These are phyloP conservation scores for Melanogrammus aeglefinus DNA, from an alignment of 2,797 vertebrate genomes.

Conservation along the genomic window DNA sequence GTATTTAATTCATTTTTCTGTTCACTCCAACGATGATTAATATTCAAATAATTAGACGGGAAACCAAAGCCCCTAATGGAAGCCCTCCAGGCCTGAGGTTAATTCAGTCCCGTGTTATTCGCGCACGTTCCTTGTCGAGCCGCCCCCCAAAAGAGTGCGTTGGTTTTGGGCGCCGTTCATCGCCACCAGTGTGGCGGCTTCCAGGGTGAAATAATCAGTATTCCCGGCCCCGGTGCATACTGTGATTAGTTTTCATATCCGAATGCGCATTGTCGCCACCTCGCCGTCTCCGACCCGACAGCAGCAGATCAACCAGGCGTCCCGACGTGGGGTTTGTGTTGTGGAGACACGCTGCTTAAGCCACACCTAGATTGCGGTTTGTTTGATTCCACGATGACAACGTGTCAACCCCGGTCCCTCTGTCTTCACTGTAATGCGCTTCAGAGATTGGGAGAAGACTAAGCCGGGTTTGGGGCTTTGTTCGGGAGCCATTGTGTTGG, in stretches of 20 bases:
- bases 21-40: slow-evolving; percentile 6
- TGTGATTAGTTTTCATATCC: neutral
- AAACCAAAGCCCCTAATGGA: neutral
- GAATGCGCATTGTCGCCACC: neutral
- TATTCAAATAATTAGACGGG: slow-evolving; percentile 3
- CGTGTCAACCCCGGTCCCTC: neutral
- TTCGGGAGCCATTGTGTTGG: neutral
- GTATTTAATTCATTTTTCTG: neutral
- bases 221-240: neutral
- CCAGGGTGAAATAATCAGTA: neutral
- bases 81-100: neutral
- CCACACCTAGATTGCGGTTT: neutral
- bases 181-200: neutral
- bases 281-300: neutral
- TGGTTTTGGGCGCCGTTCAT: no score
- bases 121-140: neutral
- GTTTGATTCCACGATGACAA: neutral
- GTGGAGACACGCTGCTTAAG: neutral
- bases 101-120: neutral
- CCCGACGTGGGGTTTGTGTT: neutral
- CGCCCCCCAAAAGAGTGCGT: neutral
- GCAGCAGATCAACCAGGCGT: neutral
- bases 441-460: neutral
- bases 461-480: neutral
- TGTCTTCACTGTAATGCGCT: neutral